These are phyloP conservation scores for Antedon mediterranea DNA, from an alignment of 53 echinoderm and acorn worm genomes.

Conservation along the genomic window DNA sequence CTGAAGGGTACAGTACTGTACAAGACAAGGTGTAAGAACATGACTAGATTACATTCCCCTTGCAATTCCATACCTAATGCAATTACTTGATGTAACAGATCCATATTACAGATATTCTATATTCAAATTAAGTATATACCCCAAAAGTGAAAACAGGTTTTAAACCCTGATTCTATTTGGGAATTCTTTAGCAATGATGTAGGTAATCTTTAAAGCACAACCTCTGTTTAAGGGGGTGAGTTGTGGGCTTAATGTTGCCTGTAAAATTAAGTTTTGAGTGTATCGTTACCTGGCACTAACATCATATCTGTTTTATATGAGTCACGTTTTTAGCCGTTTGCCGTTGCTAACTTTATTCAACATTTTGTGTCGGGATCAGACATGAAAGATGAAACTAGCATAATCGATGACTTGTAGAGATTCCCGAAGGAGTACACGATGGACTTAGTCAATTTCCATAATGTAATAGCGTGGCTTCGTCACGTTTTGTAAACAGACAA, in stretches of 20 bases:
- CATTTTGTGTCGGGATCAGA: neutral
- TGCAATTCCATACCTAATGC: neutral
- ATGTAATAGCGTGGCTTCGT: neutral
- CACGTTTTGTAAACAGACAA: too few species aligned
- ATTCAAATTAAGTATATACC: neutral
- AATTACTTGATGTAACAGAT: neutral
- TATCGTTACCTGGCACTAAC: neutral
- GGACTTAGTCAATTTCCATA: neutral
- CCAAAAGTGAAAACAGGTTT: neutral
- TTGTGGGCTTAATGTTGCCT: too few species aligned
- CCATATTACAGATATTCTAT: neutral
- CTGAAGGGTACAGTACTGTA: too few species aligned
- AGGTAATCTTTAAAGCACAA: neutral
- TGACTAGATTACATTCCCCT: too few species aligned
- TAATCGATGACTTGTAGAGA: neutral
- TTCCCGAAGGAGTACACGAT: neutral
- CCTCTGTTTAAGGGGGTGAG: neutral
- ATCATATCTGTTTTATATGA: neutral
- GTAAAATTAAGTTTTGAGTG: neutral
- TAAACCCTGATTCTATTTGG: neutral
- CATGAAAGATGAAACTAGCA: neutral
- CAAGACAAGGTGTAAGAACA: too few species aligned
- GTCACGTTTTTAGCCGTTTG: neutral
- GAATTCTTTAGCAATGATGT: neutral
- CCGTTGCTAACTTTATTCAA: neutral